These are phyloP conservation scores for Coenonympha arcania DNA, from an alignment of 2,888 invertebrate genomes.

Conservation along the genomic window DNA sequence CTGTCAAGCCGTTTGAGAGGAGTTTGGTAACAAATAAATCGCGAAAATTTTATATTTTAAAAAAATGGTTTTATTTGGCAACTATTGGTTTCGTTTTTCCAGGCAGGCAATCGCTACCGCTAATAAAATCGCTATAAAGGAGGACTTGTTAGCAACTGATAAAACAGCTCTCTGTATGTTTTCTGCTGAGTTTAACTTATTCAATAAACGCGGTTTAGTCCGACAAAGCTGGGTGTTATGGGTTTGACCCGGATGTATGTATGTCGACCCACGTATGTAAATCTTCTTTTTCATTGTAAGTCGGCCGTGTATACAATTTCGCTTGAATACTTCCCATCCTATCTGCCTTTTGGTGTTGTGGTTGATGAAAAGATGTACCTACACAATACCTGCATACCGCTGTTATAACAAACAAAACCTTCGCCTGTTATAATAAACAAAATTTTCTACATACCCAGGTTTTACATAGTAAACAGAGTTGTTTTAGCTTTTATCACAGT, in stretches of 20 bases:
- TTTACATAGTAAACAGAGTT: no score
- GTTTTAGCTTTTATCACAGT: no score
- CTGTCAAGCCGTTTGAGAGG: no score
- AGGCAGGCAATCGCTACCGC: background rate
- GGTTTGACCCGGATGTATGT: slow-evolving; percentile 7
- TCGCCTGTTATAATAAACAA: no score
- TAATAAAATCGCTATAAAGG: no score
- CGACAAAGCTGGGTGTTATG: slow-evolving; percentile 10
- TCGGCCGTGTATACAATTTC: slow-evolving; percentile 6
- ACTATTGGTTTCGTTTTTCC: no score
- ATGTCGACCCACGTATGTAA: slow-evolving; percentile 9
- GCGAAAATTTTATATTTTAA: no score
- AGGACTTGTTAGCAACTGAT: slow-evolving; percentile 1
- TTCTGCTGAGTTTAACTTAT: slow-evolving; percentile 7
- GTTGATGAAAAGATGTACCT: background rate
- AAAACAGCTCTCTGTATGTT: slow-evolving; percentile 1
- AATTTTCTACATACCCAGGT: no score
- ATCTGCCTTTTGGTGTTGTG: background rate
- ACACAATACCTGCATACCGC: no score
- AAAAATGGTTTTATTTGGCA: no score
- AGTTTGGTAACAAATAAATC: no score
- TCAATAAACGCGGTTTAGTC: slow-evolving; percentile 8
- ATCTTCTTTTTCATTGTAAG: slow-evolving; percentile 10
- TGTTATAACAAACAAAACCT: no score
- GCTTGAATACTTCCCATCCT: slow-evolving; percentile 1